phyloP scores from a whole-genome alignment of 2,888 invertebrate genomes.

The Drepanosiphum platanoidis region DNA sequence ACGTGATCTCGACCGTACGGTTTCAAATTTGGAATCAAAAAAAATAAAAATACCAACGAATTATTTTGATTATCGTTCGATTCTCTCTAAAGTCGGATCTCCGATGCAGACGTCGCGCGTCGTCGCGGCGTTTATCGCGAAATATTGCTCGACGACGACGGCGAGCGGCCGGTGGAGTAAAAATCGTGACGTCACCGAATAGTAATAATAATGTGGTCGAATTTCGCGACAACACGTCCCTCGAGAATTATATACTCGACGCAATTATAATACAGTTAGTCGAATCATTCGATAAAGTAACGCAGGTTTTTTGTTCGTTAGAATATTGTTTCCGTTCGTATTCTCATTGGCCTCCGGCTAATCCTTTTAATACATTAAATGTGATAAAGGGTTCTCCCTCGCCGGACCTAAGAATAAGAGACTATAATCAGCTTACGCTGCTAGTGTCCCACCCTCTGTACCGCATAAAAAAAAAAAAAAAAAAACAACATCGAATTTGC shows the following conservation, averaged over 20 bases:
- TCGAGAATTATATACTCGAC: not conserved
- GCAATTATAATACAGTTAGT: not conserved
- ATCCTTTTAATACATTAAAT: conserved; percentile 50
- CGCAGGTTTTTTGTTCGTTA: not conserved
- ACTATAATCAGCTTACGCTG: conserved; percentile 35
- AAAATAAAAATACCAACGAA: too few relatives aligned
- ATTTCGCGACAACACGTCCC: too few relatives aligned
- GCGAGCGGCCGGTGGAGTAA: not conserved
- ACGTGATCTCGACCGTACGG: too few relatives aligned
- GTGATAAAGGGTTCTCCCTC: conserved; percentile 39
- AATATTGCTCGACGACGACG: too few relatives aligned
- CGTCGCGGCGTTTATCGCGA: too few relatives aligned
- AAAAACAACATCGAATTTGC: conserved; percentile 38
- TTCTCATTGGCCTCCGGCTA: conserved; percentile 24
- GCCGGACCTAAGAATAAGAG: conserved; percentile 39
- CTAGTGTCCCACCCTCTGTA: not conserved
- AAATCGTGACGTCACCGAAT: not conserved
- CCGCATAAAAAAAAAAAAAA: conserved; percentile 29
- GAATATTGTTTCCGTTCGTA: conserved; percentile 32
- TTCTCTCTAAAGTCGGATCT: too few relatives aligned
- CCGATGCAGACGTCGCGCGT: too few relatives aligned
- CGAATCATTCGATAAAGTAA: conserved; percentile 17
- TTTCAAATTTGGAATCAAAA: too few relatives aligned
- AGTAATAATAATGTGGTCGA: too few relatives aligned
- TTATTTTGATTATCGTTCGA: too few relatives aligned